Conservation (phyloP, 2,113 vertebrate species). For the Euleptes europaea region DNA sequence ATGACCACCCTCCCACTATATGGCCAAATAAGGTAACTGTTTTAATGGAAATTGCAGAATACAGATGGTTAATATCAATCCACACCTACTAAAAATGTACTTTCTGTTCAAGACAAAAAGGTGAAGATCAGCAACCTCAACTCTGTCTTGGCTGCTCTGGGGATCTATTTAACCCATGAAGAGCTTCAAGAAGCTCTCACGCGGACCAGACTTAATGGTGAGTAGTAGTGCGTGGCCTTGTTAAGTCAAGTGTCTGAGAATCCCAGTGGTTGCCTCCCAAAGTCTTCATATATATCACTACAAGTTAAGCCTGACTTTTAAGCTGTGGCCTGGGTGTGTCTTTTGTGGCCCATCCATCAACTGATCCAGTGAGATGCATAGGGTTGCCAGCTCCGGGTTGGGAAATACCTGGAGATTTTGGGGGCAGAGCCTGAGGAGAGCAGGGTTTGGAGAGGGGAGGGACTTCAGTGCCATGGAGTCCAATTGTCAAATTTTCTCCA, state of each 20-base stretch:
- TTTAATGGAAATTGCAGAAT: no score
- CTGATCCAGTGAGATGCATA: background rate
- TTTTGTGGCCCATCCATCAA: background rate
- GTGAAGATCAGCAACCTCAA: background rate
- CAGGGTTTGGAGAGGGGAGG: no score
- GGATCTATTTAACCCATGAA: conserved; percentile 21
- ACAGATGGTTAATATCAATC: no score
- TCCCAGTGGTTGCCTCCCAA: background rate
- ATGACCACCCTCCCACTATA: no score
- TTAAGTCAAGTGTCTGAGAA: background rate
- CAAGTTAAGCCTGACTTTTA: background rate
- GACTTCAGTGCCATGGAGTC: no score
- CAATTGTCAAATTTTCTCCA: no score
- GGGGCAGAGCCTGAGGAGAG: no score
- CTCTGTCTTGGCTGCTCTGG: background rate
- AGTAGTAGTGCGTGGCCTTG: background rate
- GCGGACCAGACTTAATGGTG: background rate
- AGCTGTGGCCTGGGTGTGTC: background rate
- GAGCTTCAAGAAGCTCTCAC: conserved; percentile 25
- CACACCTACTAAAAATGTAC: background rate
- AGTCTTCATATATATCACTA: background rate
- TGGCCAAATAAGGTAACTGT: no score
- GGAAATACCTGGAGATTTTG: no score
- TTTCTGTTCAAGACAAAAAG: conserved; percentile 28
- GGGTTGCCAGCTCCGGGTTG: no score